Evolutionary conservation across 2,797 vertebrate genomes (phyloP), one percentile per base, ranked within the genome.

Genomic region (Chelon auratus): DNA sequence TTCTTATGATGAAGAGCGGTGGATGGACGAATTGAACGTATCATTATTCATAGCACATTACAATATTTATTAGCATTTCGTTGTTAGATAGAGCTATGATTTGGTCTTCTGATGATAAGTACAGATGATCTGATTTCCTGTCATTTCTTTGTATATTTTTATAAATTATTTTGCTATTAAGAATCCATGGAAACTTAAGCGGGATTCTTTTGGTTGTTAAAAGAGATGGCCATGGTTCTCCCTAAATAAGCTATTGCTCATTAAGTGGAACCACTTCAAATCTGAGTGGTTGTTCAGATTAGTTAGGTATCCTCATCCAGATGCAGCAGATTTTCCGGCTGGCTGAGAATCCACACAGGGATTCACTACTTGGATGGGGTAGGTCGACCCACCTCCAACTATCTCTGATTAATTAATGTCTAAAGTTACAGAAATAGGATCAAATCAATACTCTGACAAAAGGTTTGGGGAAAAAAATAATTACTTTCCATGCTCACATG

Each of bases 361-460:
- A 33, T 33, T 33, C 30, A 33, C 7, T 33, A 33, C 30, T 5
- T 33, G 30, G 30, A 33, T 1, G 30, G 30, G 30, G 30, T 30
- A 4, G 30, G 5, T 33, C 7, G 6, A 33, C 5, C 30, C 30
- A 33, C 30, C 30, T 5, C 30, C 6, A 33, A 33, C 30, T 17
- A 77, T 77, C 76, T 72, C 71, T 86, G 80, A 90, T 87, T 83
- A 86, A 89, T 89, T 83, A 75, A 59, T 65, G 72, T 80, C 59
- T 77, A 61, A 59, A 62, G 59, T 48, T 56, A 58, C 42, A 65
- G 68, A 75, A 64, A 74, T 72, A 66, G 83, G 75, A 80, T 70
- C 62, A 78, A 84, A 81, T 91, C 77, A 87, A 83, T 84, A 80
- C 78, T 67, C 45, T 62, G 81, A 83, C 76, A 75, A 74, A 80